Evolutionary conservation across 2,113 vertebrate genomes (phyloP).

Genomic region (Ursus arctos): DNA sequence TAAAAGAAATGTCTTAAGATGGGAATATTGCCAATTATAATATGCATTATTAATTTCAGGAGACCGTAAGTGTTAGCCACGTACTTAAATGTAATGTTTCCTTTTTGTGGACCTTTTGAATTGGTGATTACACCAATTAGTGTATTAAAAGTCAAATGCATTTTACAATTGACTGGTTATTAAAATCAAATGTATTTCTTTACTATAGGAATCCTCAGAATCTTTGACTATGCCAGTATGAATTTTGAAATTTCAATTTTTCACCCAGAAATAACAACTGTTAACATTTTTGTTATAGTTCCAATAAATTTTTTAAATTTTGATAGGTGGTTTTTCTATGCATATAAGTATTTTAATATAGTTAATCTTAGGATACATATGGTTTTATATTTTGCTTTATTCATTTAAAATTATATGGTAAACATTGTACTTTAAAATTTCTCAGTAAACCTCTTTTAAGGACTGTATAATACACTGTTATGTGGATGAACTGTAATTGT

Average conservation of each 20-base stretch:
- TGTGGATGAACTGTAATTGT: not conserved
- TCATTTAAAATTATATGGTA: not conserved
- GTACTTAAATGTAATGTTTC: conserved; percentile 50
- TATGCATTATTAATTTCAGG: conserved; percentile 49
- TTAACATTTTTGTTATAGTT: conserved; percentile 57
- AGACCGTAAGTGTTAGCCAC: not conserved
- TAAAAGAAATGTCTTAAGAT: conserved; percentile 57
- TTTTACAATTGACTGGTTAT: not conserved
- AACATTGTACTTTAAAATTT: conserved; percentile 25
- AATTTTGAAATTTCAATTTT: not conserved
- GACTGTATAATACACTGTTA: not conserved
- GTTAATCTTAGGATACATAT: not conserved
- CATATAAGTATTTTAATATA: not conserved
- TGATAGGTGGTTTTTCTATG: not conserved
- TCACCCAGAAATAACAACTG: not conserved
- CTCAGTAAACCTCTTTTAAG: not conserved
- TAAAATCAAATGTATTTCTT: conserved; percentile 32
- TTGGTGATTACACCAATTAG: not conserved
- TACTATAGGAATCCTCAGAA: not conserved
- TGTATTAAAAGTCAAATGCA: not conserved
- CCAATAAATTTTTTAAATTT: not conserved
- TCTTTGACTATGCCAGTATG: not conserved
- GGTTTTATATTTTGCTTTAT: conserved; percentile 33
- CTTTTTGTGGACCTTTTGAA: not conserved
- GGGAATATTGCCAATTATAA: conserved; percentile 37